Evolutionary conservation across 2,888 invertebrate genomes (phyloP).

Genomic region (Ischnura elegans): DNA sequence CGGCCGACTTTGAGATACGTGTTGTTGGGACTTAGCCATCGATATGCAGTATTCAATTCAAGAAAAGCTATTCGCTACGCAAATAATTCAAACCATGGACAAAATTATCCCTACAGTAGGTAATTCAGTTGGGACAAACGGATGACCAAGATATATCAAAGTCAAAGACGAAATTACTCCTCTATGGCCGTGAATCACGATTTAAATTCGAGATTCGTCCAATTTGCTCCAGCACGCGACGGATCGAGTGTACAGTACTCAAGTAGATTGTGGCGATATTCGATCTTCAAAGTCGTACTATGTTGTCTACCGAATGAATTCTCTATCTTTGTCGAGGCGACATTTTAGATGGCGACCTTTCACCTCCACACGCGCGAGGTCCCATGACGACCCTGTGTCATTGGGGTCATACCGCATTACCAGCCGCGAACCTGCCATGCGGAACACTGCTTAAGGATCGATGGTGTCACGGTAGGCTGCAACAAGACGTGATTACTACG

Average conservation of each 20-base stretch:
- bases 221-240: not conserved
- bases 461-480: not conserved
- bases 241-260: not conserved
- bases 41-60: too few relatives aligned
- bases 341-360: conserved; percentile 21
- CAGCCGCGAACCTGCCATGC: not conserved
- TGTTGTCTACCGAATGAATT: not conserved
- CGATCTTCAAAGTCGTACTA: not conserved
- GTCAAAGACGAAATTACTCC: too few relatives aligned
- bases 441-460: conserved; percentile 14
- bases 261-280: not conserved
- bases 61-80: too few relatives aligned
- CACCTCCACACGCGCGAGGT: not conserved
- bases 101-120: too few relatives aligned
- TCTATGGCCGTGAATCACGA: too few relatives aligned
- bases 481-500: not conserved
- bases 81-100: too few relatives aligned
- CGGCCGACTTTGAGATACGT: too few relatives aligned
- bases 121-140: too few relatives aligned
- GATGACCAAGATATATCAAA: too few relatives aligned
- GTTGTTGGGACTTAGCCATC: too few relatives aligned
- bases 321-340: not conserved
- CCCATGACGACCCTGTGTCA: not conserved
- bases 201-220: not conserved
- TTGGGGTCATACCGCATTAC: conserved; percentile 24